A percentile compares a stretch with the other conserved stretches of the same genome.
These are phyloP conservation scores for Drosophila takahashii DNA, from an alignment of 1,140 invertebrate species.

Conservation along the genomic window DNA sequence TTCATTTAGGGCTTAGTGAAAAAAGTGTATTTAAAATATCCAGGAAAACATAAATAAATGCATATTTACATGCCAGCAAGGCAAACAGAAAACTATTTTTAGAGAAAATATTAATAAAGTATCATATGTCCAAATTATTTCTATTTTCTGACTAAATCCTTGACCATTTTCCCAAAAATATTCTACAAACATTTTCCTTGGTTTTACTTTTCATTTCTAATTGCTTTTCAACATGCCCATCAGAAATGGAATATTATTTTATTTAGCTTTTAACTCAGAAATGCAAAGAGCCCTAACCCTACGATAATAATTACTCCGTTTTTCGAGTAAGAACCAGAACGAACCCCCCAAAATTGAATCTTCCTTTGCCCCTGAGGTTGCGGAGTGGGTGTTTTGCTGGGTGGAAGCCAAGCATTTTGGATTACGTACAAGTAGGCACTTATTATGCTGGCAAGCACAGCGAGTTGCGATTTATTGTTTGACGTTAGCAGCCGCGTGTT, in stretches of 20 bases:
- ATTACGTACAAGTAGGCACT: constrained; percentile 78
- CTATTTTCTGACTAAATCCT: neutral
- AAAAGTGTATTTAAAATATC: too few relatives aligned
- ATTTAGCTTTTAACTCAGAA: neutral
- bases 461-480: constrained; percentile 82
- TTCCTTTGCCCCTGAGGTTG: constrained; percentile 21
- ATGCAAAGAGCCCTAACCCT: neutral
- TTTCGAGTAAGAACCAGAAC: neutral
- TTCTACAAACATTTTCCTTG: neutral
- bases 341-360: constrained; percentile 18
- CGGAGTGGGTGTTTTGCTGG: neutral
- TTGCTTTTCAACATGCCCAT: neutral
- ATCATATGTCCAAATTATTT: neutral
- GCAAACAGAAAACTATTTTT: too few relatives aligned
- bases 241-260: neutral
- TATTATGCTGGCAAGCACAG: constrained; percentile 81
- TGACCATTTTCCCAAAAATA: neutral
- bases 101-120: too few relatives aligned
- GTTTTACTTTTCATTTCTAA: neutral
- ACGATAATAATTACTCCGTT: constrained; percentile 17
- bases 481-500: constrained; percentile 67
- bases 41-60: too few relatives aligned
- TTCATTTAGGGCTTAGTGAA: too few relatives aligned
- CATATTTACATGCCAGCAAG: too few relatives aligned
- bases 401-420: constrained; percentile 52